Conservation (phyloP, 2,797 vertebrate genomes). For the Lacerta viridis region DNA sequence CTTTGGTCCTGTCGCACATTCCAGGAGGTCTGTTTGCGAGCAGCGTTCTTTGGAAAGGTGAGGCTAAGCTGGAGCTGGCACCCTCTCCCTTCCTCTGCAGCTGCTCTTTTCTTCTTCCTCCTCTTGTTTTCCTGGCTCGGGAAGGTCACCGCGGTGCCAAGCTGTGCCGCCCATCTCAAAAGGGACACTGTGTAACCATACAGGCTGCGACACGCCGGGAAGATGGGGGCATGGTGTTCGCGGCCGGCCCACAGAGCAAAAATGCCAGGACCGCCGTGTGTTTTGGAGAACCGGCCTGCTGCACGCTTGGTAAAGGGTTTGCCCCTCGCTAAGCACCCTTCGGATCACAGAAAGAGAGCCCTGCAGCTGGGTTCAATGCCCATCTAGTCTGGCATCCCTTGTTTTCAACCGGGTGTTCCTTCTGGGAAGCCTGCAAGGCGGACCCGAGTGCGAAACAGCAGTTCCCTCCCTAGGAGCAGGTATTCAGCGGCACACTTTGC, state of each 20-base stretch:
- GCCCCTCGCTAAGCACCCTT: not conserved
- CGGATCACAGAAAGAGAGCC: no score
- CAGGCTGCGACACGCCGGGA: conserved; percentile 69
- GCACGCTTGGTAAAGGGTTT: not conserved
- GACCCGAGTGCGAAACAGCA: no score
- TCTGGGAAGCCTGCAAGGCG: no score
- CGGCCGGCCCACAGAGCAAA: conserved; percentile 52
- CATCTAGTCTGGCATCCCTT: no score
- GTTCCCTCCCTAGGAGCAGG: no score
- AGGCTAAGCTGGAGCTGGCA: conserved; percentile 17
- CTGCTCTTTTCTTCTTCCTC: conserved; percentile 57
- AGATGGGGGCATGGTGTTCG: conserved; percentile 59
- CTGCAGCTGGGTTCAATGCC: no score
- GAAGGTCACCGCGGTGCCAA: conserved; percentile 68
- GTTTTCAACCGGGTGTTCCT: no score
- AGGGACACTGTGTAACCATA: conserved; percentile 66
- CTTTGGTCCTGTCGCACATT: not conserved
- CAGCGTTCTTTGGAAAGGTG: conserved; percentile 5
- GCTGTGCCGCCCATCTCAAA: conserved; percentile 52
- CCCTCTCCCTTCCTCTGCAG: not conserved
- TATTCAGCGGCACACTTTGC: no score
- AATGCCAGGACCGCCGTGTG: no score
- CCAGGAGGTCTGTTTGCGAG: not conserved
- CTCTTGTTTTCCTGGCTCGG: conserved; percentile 67
- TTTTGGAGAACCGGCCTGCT: not conserved